Evolutionary conservation across 2,888 invertebrate genomes (phyloP), one percentile per base, ranked within the genome.

Genomic region (Noctua pronuba): DNA sequence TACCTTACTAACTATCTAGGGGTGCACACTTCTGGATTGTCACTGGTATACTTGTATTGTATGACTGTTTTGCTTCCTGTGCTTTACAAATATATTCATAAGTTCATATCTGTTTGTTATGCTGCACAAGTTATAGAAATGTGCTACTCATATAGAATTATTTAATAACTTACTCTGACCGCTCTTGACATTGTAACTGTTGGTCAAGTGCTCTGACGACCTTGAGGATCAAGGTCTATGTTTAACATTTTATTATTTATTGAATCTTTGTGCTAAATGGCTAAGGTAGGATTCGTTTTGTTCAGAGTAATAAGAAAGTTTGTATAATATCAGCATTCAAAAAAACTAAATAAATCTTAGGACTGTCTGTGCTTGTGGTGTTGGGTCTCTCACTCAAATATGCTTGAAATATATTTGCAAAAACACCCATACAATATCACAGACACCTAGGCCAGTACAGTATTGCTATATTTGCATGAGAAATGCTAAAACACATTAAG

Each of bases 121-220:
- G 77, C 84, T 13, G 7, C 52, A 31, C 75, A 77, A 76, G 80
- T 76, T 69, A 46, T 79, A 82, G 73, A 84, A 79, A 82, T 84
- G 82, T 75, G 69, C 44, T n/a, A 82, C 84, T 79, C 83, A 74
- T 83, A 72, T 58, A 73, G 86, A 84, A 84, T 84, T 72, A 74
- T 82, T 84, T 76, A 79, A 83, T 85, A 84, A 76, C 65, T 70
- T 18, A 44, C 46, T 73, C 1, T 24, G n/a, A n/a, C 44, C 73
- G 79, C 38, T 60, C 73, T 82, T 85, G 85, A 82, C 85, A 84
- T 79, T 85, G 84, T 79, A 44, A 44, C 31, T 70, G 80, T 24
- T 28, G 55, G 18, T 66, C 7, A 11, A 49, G 5, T 49, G 10
- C 58, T 46, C 28, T 7, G 11, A 55, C 46, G 60, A 73, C 82